phyloP scores from a whole-genome alignment of 2,113 vertebrate species.

The Anser cygnoides region DNA sequence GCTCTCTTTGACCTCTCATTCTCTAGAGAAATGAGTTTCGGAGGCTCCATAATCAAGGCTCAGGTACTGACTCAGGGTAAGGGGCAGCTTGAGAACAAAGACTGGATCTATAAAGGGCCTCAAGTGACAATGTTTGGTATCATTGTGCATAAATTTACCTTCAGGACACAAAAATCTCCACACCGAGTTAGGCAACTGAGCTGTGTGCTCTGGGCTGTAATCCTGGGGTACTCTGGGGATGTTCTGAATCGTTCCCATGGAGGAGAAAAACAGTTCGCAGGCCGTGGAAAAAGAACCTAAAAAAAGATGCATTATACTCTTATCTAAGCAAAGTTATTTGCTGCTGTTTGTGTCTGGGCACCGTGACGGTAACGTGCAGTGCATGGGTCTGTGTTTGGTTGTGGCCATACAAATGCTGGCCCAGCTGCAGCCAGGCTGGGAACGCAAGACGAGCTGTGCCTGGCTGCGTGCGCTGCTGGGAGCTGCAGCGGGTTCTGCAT shows the following conservation, averaged over 20 bases:
- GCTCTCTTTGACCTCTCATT: not conserved
- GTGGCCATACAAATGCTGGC: not conserved
- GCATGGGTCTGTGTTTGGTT: not conserved
- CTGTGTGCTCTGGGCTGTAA: no score
- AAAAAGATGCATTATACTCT: not conserved
- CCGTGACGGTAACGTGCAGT: not conserved
- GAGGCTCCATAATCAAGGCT: not conserved
- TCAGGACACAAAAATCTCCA: not conserved
- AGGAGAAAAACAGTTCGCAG: not conserved
- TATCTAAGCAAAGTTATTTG: not conserved
- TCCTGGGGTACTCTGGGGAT: not conserved
- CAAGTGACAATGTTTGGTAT: not conserved
- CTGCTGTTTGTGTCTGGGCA: not conserved
- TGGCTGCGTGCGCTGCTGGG: not conserved
- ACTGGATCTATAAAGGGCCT: not conserved
- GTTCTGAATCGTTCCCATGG: not conserved
- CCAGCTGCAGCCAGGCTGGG: not conserved
- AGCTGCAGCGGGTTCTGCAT: not conserved
- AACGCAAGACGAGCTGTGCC: not conserved
- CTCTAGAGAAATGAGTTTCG: not conserved
- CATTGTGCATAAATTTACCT: not conserved
- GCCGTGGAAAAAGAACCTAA: not conserved
- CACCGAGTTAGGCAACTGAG: not conserved
- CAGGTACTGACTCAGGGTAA: not conserved
- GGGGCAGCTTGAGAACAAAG: not conserved